Base-by-base conservation (phyloP, 2,797 vertebrate genomes). In the Schizopygopsis malacanthus region DNA sequence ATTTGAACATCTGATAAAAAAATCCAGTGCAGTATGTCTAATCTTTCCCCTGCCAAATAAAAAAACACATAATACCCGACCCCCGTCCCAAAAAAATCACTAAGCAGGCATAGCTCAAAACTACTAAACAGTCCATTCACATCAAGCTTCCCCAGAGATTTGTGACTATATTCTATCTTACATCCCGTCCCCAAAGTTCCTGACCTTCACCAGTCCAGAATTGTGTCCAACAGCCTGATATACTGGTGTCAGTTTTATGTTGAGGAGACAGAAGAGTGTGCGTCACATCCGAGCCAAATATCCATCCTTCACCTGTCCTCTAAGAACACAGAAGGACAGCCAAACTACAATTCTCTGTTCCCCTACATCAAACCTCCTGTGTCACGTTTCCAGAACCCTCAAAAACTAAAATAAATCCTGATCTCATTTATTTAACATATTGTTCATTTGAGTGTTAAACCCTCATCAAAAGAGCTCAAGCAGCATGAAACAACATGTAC, bases 241-340 rank as follows among this genome's bases (percentile, higher is more conserved):
- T 79, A 76, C 56, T 63, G 87, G 79, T 56, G 47, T 87, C 37
- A 80, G 86, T 80, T 84, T 71, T 73, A 84, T 75, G 75, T 54
- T 69, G 20, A 85, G 16, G n/a, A 87, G 85, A 89, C 83, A 87
- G 69, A 43, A 10, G 41, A 88, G 88, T 77, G 88, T 77, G 87
- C 84, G 91, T 92, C 92, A 89, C 86, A 89, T 85, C 25, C 59
- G 45, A 87, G 87, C 79, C 82, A 87, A 90, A 89, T 70, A 50
- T 1, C 80, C 82, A 77, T 88, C 87, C 77, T 89, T 82, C 84
- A 89, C 85, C 84, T 87, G 85, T 82, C 86, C 85, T 90, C 70
- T 73, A 85, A 80, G 54, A 91, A 61, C 89, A 77, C 69, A 76
- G 89, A 89, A 87, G 73, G 90, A 85, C 83, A 90, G 87, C 45